Evolutionary conservation across 2,797 vertebrate genomes (phyloP), one percentile per base, ranked within the genome.

Genomic region (Gymnocypris eckloni): DNA sequence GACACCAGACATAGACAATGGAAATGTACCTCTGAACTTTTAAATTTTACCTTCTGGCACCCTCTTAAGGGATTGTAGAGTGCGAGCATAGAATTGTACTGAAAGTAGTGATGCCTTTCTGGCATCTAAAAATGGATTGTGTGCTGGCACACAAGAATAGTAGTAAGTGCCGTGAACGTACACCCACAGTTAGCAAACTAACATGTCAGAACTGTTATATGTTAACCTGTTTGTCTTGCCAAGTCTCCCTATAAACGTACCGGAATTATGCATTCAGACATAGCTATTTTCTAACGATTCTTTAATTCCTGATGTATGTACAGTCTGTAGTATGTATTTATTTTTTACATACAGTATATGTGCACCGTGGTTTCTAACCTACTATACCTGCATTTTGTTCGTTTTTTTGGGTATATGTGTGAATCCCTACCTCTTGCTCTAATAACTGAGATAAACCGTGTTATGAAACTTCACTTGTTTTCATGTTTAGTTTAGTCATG

Each of bases 321-420:
- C 92, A 91, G 93, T 94, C 92, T 92, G 92, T 94, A 94, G 92
- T 95, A 94, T 91, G 93, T 96, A 95, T 95, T 95, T 95, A 95
- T 95, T 94, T 85, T 96, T 95, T 95, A 95, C 95, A 95, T 95
- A 94, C 89, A 93, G 87, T 87, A 93, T 94, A 90, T 93, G 94
- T 93, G 93, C 93, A 95, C 94, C 92, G 86, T 91, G 91, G 90
- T 93, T 93, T 93, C 90, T 93, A 87, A 91, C 66, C 87, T 92
- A 86, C 92, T 78, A 87, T 81, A 90, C 33, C 81, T 82, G 69
- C 77, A 86, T 86, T 85, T 48, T 76, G 37, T 86, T 86, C 76
- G 77, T 85, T 81, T 82, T 84, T 86, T 86, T 86, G 70, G 82
- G 69, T 89, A 64, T 88, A 87, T 88, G 86, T 88, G 86, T 91